Evolutionary conservation across 2,113 vertebrate species (phyloP).

Genomic region (Poeciliopsis retropinna): DNA sequence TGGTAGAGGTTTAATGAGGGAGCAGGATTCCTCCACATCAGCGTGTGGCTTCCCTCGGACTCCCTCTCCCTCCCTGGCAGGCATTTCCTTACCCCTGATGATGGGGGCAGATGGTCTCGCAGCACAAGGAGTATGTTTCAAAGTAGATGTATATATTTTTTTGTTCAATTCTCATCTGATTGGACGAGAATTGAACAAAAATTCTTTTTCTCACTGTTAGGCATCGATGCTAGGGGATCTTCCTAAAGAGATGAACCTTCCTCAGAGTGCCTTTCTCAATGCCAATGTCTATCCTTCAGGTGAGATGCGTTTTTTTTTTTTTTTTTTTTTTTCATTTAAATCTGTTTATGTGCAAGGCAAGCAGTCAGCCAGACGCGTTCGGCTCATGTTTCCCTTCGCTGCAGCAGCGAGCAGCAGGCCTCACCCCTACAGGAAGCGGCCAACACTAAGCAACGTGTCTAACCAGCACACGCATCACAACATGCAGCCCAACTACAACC

Average conservation of each 20-base stretch:
- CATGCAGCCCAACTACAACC: conserved; percentile 72
- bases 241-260: conserved; percentile 83
- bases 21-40: conserved; percentile 80
- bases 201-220: conserved; percentile 52
- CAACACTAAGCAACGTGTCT: conserved; percentile 73
- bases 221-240: conserved; percentile 86
- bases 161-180: not conserved
- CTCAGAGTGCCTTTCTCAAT: conserved; percentile 83
- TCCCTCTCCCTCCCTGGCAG: conserved; percentile 79
- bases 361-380: not conserved
- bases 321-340: not conserved
- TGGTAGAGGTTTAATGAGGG: conserved; percentile 72
- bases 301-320: conserved; percentile 31
- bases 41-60: conserved; percentile 75
- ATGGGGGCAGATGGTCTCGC: conserved; percentile 78
- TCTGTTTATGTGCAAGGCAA: not conserved
- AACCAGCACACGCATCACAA: conserved; percentile 70
- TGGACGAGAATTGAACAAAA: not conserved
- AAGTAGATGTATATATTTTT: not conserved
- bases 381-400: not conserved
- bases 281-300: conserved; percentile 80
- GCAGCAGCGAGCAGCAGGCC: conserved; percentile 77
- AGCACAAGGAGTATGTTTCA: conserved; percentile 80
- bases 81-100: conserved; percentile 79
- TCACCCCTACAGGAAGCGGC: conserved; percentile 82